Evolutionary conservation across 1,140 invertebrate species (phyloP).

Genomic region (Cydia amplana): DNA sequence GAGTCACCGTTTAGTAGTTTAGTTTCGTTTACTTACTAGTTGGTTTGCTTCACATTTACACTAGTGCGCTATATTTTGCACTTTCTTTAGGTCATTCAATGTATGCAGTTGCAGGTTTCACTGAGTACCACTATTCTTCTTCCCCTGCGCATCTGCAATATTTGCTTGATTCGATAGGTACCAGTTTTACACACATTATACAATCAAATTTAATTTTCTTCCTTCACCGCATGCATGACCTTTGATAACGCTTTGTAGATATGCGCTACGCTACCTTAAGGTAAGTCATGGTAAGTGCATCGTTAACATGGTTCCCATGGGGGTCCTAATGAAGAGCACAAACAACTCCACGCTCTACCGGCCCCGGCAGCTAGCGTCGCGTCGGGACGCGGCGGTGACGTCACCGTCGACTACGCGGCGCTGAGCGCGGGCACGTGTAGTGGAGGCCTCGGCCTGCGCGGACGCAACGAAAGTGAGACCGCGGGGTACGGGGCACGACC

Average conservation of each 20-base stretch:
- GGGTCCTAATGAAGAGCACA: conserved; percentile 63
- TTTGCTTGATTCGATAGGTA: too few species aligned
- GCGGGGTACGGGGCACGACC: conserved; percentile 48
- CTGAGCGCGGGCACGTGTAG: conserved; percentile 63
- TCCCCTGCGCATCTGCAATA: too few species aligned
- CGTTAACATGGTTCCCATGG: conserved; percentile 64
- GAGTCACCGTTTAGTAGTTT: conserved; percentile 25
- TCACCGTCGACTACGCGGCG: conserved; percentile 56
- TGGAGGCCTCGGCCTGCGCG: conserved; percentile 54
- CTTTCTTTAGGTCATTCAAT: conserved; percentile 55
- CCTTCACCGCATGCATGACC: background rate
- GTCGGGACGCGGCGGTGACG: conserved; percentile 57
- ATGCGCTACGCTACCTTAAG: conserved; percentile 16
- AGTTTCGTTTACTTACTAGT: conserved; percentile 21
- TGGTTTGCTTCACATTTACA: conserved; percentile 48
- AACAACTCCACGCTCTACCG: conserved; percentile 58
- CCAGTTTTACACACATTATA: background rate
- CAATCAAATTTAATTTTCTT: background rate
- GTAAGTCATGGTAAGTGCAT: conserved; percentile 36
- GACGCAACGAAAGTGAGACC: conserved; percentile 77
- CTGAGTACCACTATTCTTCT: too few species aligned
- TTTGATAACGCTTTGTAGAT: conserved; percentile 6
- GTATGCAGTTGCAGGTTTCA: background rate
- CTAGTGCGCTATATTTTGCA: conserved; percentile 61
- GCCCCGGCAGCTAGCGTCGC: conserved; percentile 48